A percentile compares a stretch with the other conserved stretches of the same genome.
Conservation (phyloP, 2,888 invertebrate species). For the Eupithecia dodoneata region DNA sequence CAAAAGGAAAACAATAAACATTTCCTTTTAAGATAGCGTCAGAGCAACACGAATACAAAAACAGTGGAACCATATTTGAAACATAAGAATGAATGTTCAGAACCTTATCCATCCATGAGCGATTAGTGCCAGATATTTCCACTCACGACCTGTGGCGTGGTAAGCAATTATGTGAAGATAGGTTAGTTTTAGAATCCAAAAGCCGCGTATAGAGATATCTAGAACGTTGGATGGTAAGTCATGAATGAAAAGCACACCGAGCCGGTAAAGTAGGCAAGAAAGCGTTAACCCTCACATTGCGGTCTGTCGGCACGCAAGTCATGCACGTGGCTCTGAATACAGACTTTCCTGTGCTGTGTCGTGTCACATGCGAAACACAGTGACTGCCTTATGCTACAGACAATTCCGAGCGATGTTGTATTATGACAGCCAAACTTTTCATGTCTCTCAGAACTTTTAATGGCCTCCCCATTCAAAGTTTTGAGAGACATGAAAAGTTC, state of each 20-base stretch:
- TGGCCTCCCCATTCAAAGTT: neutral
- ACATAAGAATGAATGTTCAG: conserved; percentile 16
- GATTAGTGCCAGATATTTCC: conserved; percentile 13
- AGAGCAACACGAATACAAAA: conserved; percentile 54
- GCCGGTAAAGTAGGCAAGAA: conserved; percentile 78
- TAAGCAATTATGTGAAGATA: conserved; percentile 7
- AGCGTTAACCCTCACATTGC: conserved; percentile 80
- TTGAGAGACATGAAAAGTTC: neutral
- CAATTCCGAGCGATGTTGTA: neutral
- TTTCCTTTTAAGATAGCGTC: conserved; percentile 39
- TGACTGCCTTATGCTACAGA: conserved; percentile 68
- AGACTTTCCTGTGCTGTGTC: conserved; percentile 57
- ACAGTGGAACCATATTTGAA: conserved; percentile 20
- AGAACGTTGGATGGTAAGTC: conserved; percentile 6
- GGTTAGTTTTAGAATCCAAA: conserved; percentile 4
- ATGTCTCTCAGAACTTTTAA: neutral
- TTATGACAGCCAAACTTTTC: neutral
- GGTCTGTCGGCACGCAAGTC: conserved; percentile 50
- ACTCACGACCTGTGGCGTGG: neutral
- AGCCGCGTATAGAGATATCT: conserved; percentile 14
- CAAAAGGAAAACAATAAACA: conserved; percentile 29
- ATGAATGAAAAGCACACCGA: conserved; percentile 72
- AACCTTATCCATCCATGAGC: conserved; percentile 21
- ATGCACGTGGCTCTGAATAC: conserved; percentile 72
- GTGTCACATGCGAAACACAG: conserved; percentile 65